Evolutionary conservation across 1,140 invertebrate genomes (phyloP).

Genomic region (Drosophila neocordata): DNA sequence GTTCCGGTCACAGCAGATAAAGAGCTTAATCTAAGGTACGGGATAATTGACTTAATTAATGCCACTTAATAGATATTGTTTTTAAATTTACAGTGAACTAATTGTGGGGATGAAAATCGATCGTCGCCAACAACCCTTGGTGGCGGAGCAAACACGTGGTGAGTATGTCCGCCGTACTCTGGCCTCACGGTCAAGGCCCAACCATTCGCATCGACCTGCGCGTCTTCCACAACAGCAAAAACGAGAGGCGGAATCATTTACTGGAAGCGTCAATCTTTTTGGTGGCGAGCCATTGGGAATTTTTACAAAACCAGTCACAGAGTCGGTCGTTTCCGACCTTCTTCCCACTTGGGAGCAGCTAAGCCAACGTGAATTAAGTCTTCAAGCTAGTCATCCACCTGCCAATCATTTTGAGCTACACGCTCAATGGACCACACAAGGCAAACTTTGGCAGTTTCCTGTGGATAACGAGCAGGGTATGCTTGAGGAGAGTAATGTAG

Average conservation of each 20-base stretch:
- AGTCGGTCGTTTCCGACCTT: constrained; percentile 80
- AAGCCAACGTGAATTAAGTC: constrained; percentile 86
- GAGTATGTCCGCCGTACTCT: constrained; percentile 73
- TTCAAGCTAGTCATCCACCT: constrained; percentile 88
- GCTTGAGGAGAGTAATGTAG: constrained; percentile 90
- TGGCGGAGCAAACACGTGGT: constrained; percentile 77
- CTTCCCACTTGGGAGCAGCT: constrained; percentile 88
- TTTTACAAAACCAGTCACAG: constrained; percentile 82
- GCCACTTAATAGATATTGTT: constrained; percentile 18
- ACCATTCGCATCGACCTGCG: constrained; percentile 24
- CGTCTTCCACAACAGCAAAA: constrained; percentile 46
- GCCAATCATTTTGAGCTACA: constrained; percentile 96
- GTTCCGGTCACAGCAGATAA: constrained; percentile 22
- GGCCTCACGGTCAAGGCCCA: constrained; percentile 41
- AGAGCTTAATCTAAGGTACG: constrained; percentile 73
- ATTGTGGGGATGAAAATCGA: constrained; percentile 90
- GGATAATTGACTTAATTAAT: neutral
- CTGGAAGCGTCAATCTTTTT: constrained; percentile 84
- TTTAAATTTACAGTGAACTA: constrained; percentile 85
- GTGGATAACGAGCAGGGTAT: constrained; percentile 98
- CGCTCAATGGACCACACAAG: constrained; percentile 96
- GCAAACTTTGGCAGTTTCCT: constrained; percentile 98
- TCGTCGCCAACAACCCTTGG: constrained; percentile 74
- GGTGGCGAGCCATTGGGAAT: constrained; percentile 85
- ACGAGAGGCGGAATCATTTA: constrained; percentile 63